phyloP scores from a whole-genome alignment of 2,113 vertebrate genomes.

The Paradoxurus hermaphroditus region DNA sequence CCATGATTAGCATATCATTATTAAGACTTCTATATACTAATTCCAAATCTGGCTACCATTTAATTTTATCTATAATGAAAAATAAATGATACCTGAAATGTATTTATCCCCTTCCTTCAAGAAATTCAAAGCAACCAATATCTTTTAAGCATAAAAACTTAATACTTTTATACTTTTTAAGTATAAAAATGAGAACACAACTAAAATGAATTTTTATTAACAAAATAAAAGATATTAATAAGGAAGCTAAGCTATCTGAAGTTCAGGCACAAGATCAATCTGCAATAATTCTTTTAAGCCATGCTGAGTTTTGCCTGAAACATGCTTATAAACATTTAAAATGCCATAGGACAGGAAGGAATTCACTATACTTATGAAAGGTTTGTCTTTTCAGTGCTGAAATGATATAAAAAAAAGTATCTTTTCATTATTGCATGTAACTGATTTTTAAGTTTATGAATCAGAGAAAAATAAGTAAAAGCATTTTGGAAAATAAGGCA shows the following conservation, averaged over 20 bases:
- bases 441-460: slow-evolving; percentile 47
- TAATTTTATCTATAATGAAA: slow-evolving; percentile 39
- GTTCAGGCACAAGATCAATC: slow-evolving; percentile 46
- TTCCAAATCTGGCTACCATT: slow-evolving; percentile 19
- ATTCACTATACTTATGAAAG: background rate
- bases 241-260: slow-evolving; percentile 26
- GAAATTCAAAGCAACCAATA: slow-evolving; percentile 47
- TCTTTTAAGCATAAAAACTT: background rate
- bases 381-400: slow-evolving; percentile 35
- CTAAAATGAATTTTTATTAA: slow-evolving; percentile 56
- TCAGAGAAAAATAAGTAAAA: slow-evolving; percentile 25
- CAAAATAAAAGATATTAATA: slow-evolving; percentile 58
- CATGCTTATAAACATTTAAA: slow-evolving; percentile 46
- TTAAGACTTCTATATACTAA: background rate
- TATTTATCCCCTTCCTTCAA: slow-evolving; percentile 36
- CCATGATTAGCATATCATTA: background rate
- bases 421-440: slow-evolving; percentile 46
- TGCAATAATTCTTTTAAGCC: slow-evolving; percentile 39
- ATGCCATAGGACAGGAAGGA: slow-evolving; percentile 30
- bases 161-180: no score
- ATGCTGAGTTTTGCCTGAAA: slow-evolving; percentile 42
- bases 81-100: slow-evolving; percentile 34
- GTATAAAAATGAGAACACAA: slow-evolving; percentile 54
- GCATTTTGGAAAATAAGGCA: slow-evolving; percentile 33
- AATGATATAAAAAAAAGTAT: slow-evolving; percentile 38